Evolutionary conservation across 2,888 invertebrate species (phyloP).

Genomic region (Geotrupes spiniger): DNA sequence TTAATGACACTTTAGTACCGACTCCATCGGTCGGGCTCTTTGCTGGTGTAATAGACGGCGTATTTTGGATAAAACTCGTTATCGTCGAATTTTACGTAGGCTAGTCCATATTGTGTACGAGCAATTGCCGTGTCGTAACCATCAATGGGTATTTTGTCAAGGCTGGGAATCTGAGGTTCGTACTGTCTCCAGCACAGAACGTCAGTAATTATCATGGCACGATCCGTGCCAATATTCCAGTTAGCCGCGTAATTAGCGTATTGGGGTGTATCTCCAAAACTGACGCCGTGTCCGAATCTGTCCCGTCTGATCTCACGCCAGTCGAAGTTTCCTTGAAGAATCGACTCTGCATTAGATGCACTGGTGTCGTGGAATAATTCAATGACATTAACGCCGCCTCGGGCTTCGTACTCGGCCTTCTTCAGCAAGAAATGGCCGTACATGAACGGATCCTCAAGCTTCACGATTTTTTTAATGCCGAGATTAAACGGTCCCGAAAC

Average conservation of each 20-base stretch:
- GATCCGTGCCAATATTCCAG: conserved; percentile 25
- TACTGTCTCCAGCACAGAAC: conserved; percentile 36
- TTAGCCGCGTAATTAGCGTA: conserved; percentile 36
- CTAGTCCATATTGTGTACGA: too few relatives aligned
- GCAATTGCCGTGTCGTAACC: too few relatives aligned
- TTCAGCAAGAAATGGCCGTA: conserved; percentile 34
- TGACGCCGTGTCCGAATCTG: conserved; percentile 40
- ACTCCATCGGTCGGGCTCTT: too few relatives aligned
- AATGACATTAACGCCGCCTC: conserved; percentile 20
- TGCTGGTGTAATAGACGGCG: too few relatives aligned
- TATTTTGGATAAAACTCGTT: too few relatives aligned
- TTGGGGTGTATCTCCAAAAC: conserved; percentile 35
- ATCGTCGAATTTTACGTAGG: too few relatives aligned
- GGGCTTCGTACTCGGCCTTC: conserved; percentile 32
- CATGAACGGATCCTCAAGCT: conserved; percentile 36
- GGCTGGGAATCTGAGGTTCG: too few relatives aligned
- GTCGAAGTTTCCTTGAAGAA: conserved; percentile 37
- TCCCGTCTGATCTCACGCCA: conserved; percentile 33
- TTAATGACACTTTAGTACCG: too few relatives aligned
- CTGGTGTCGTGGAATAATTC: conserved; percentile 38
- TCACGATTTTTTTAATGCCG: conserved; percentile 23
- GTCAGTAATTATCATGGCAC: conserved; percentile 40
- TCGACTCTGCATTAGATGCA: conserved; percentile 32
- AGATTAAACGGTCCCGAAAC: too few relatives aligned
- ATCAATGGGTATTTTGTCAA: too few relatives aligned